A percentile compares a stretch with the other conserved stretches of the same genome.
Conservation (phyloP, 2,113 vertebrate genomes). For the Malurus melanocephalus region DNA sequence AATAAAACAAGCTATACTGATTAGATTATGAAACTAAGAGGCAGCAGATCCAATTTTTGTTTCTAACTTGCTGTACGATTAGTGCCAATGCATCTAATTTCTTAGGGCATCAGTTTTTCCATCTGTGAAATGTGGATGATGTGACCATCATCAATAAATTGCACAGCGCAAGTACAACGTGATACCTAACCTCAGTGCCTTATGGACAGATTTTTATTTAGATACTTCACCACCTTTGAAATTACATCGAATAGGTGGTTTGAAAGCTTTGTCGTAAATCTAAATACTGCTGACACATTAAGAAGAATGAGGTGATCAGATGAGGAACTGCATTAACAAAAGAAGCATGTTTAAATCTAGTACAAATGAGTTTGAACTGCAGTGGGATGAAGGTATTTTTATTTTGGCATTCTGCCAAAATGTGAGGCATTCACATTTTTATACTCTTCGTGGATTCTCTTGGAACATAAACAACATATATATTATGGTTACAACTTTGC, state of each 20-base stretch:
- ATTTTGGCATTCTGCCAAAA: not conserved
- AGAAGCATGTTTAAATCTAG: not conserved
- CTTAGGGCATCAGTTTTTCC: slow-evolving; percentile 14
- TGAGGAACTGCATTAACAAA: not conserved
- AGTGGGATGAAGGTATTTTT: not conserved
- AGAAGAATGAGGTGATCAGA: slow-evolving; percentile 21
- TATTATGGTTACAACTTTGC: not conserved
- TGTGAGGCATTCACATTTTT: not conserved
- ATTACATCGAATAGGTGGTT: slow-evolving; percentile 7
- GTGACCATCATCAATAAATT: not conserved
- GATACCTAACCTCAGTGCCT: not conserved
- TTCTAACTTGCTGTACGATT: not conserved
- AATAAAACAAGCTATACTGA: not conserved
- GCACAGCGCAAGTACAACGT: not conserved
- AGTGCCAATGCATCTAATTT: slow-evolving; percentile 7
- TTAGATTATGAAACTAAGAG: not conserved
- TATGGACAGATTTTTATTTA: slow-evolving; percentile 36
- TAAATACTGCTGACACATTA: not conserved
- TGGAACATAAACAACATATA: not conserved
- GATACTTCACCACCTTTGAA: slow-evolving; percentile 14
- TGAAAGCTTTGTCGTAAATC: not conserved
- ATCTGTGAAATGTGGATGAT: slow-evolving; percentile 10
- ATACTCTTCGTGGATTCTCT: not conserved
- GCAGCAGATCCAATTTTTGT: not conserved
- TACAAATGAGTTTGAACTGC: not conserved